Evolutionary conservation across 2,797 vertebrate species (phyloP), one percentile per base, ranked within the genome.

Genomic region (Limnodromus scolopaceus): DNA sequence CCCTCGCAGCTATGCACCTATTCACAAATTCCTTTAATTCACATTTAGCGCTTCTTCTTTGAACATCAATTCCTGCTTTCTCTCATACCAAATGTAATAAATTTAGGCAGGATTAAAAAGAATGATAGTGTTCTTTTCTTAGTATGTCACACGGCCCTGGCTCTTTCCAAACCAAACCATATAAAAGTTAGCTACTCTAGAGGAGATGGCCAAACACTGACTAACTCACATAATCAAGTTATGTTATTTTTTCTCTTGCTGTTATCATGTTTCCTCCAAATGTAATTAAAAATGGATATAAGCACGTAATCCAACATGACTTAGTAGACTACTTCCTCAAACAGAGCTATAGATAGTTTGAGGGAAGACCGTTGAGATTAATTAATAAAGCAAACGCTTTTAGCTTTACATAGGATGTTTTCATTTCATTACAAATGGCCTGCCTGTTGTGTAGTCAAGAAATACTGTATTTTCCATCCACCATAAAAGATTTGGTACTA

Each of bases 221-320:
- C 55, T 75, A 79, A 64, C 24, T 89, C 85, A 80, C 34, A 87
- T 78, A 93, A 92, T 84, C 9, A 45, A 84, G 48, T 27, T 51
- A 54, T 72, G 27, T 36, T 65, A 28, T 80, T 87, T 90, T 96
- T 89, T 69, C 78, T 87, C n/a, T 84, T 66, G 41, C 34, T 86
- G n/a, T 91, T 95, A 82, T 91, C 81, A 66, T 78, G 38, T 88
- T 96, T 94, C 86, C 64, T 95, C 70, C 76, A 96, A 96, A 96
- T 91, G 53, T 91, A 96, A 97, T 97, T 96, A 89, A 95, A 96
- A 94, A 86, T 75, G 32, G 66, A 83, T 83, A 87, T 87, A 87
- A 79, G 38, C 22, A 19, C 70, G 86, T 89, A 97, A 97, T 91
- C 61, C 53, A 83, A 80, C 92, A 91, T 82, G 76, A 74, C 9